phyloP scores from a whole-genome alignment of 2,113 vertebrate species.

The Argyrosomus japonicus region DNA sequence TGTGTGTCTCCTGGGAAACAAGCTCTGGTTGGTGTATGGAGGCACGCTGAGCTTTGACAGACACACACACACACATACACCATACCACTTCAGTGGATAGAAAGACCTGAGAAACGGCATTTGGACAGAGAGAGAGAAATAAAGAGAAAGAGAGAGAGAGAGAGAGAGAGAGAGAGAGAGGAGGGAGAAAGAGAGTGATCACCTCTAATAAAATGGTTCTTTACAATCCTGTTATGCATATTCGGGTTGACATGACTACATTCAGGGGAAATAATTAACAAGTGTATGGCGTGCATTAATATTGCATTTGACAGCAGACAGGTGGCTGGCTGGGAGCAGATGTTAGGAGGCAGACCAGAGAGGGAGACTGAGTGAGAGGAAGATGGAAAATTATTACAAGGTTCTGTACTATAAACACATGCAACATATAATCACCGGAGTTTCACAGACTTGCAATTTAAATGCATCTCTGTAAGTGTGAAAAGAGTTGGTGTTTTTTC shows the following conservation, averaged over 20 bases:
- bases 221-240: slow-evolving; percentile 74
- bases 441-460: slow-evolving; percentile 4
- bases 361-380: slow-evolving; percentile 22
- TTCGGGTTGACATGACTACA: slow-evolving; percentile 72
- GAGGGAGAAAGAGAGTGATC: slow-evolving; percentile 71
- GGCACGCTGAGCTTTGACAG: slow-evolving; percentile 62
- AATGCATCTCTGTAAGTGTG: background rate
- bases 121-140: slow-evolving; percentile 41
- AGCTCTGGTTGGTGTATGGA: slow-evolving; percentile 67
- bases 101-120: slow-evolving; percentile 74
- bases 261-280: slow-evolving; percentile 80
- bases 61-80: slow-evolving; percentile 42
- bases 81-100: slow-evolving; percentile 58
- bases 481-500: background rate
- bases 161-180: slow-evolving; percentile 27
- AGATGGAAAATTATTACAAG: slow-evolving; percentile 33
- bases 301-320: slow-evolving; percentile 79
- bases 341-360: slow-evolving; percentile 68
- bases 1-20: slow-evolving; percentile 82
- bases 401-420: slow-evolving; percentile 19
- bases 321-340: slow-evolving; percentile 80
- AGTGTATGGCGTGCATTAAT: slow-evolving; percentile 77
- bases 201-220: slow-evolving; percentile 75
- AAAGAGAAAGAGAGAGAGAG: slow-evolving; percentile 57
- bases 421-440: background rate